Base-by-base conservation (phyloP, 2,113 vertebrate species). In the Burhinus bistriatus region DNA sequence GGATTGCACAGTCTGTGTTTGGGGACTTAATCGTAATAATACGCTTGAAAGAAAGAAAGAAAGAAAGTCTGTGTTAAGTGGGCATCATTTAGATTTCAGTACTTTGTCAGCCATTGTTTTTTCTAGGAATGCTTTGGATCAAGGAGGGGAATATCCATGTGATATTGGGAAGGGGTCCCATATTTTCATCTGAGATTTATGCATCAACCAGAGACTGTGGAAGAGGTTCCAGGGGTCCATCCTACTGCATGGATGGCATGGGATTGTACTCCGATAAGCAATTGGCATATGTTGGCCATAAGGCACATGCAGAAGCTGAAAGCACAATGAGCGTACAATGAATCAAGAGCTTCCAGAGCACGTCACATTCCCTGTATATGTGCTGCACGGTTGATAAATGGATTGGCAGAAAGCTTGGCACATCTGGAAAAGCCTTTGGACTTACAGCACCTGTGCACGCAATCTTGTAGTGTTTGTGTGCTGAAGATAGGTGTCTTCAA, bases 231-330 rank as follows among this genome's bases (percentile, higher is more conserved):
- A 57, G 44, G 5, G 3, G 3, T 61, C 40, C 40, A 72, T 6
- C 7, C 7, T n/a, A 9, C 14, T 54, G 5, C 11, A 29, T n/a
- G 1, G 8, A 19, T 34, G 26, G 8, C 4, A 7, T 49, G 20
- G 7, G 16, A 42, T 6, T 77, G 2, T 29, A 34, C 4, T 58
- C 12, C 0, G 0, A n/a, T 12, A 64, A 30, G 9, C 10, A 38
- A 42, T 1, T 20, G 12, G 9, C 4, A 30, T 20, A 9, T 40
- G 18, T 4, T 88, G 17, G 10, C 19, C 2, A 2, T 62, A 62
- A 34, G 52, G 29, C 21, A 36, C 26, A 15, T 2, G 6, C 21
- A 25, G 83, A 86, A 62, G 5, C 6, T 66, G 36, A 78, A 12
- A 83, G 6, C 14, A 49, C 40, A 59, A 27, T 22, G 40, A 79